Conservation (phyloP, 1,140 invertebrate species). For the Tetramorium simillimum region DNA sequence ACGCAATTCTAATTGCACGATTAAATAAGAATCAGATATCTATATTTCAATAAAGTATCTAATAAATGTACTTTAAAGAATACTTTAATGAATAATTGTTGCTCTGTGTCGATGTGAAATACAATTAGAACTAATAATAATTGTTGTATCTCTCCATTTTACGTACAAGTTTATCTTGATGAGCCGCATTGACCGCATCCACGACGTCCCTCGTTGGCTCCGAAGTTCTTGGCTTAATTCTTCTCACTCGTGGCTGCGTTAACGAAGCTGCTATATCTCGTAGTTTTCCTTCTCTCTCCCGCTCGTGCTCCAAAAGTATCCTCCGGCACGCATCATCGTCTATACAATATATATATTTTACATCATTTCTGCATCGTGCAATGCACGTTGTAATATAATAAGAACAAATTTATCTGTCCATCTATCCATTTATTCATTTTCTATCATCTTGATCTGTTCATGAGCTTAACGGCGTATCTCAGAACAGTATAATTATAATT, state of each 20-base stretch:
- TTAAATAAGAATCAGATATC: background rate
- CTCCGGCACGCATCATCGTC: slow-evolving; percentile 83
- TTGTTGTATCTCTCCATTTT: background rate
- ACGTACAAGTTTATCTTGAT: slow-evolving; percentile 85
- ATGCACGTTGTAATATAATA: background rate
- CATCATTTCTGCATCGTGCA: background rate
- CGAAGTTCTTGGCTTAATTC: slow-evolving; percentile 82
- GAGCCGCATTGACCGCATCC: slow-evolving; percentile 79
- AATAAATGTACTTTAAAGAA: background rate
- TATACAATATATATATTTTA: slow-evolving; percentile 56
- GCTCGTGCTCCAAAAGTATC: slow-evolving; percentile 86
- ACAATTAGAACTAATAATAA: background rate
- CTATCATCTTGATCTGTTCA: background rate
- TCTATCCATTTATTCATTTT: background rate
- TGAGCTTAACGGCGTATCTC: background rate
- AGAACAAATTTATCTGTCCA: background rate
- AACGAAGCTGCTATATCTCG: slow-evolving; percentile 91
- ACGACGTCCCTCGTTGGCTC: slow-evolving; percentile 85
- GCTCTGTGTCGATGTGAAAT: background rate
- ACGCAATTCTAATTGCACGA: background rate
- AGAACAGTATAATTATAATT: slow-evolving; percentile 41
- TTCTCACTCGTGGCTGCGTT: slow-evolving; percentile 87
- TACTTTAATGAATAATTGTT: background rate
- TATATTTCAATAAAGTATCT: background rate
- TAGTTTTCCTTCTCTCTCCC: slow-evolving; percentile 88